These are phyloP conservation scores for Callinectes sapidus DNA, from an alignment of 2,888 invertebrate species.

Conservation along the genomic window DNA sequence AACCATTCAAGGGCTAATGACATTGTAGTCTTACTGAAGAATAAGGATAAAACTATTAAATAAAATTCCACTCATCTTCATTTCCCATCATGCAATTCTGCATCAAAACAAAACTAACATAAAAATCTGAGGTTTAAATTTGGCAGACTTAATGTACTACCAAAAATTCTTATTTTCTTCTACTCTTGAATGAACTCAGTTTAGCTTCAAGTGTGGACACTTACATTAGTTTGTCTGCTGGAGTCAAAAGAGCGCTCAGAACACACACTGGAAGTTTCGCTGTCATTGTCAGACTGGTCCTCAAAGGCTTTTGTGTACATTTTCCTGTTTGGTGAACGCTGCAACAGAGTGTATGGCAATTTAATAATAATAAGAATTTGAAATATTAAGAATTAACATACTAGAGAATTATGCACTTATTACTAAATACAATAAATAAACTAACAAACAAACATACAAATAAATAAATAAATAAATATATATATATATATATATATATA, in stretches of 20 bases:
- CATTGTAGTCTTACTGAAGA: background rate
- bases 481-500: too few relatives aligned
- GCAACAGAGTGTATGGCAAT: constrained; percentile 29
- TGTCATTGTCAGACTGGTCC: constrained; percentile 87
- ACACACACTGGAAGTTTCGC: constrained; percentile 96
- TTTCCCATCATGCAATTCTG: constrained; percentile 4
- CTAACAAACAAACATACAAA: too few relatives aligned
- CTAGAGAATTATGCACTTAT: background rate
- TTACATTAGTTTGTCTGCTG: constrained; percentile 87
- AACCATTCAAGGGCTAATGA: background rate
- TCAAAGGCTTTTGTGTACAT: constrained; percentile 76
- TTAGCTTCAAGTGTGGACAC: constrained; percentile 75
- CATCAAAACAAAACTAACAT: background rate
- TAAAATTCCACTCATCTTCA: background rate
- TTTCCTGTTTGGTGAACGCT: constrained; percentile 72
- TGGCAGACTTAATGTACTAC: background rate
- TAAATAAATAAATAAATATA: background rate
- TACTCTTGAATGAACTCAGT: background rate
- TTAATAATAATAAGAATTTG: background rate
- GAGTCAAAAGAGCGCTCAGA: constrained; percentile 93
- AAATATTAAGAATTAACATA: background rate
- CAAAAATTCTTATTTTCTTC: background rate
- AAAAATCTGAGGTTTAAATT: background rate
- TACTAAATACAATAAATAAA: too few relatives aligned
- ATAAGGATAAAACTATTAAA: background rate